Conservation (phyloP, 2,888 invertebrate genomes). For the Eledone cirrhosa region DNA sequence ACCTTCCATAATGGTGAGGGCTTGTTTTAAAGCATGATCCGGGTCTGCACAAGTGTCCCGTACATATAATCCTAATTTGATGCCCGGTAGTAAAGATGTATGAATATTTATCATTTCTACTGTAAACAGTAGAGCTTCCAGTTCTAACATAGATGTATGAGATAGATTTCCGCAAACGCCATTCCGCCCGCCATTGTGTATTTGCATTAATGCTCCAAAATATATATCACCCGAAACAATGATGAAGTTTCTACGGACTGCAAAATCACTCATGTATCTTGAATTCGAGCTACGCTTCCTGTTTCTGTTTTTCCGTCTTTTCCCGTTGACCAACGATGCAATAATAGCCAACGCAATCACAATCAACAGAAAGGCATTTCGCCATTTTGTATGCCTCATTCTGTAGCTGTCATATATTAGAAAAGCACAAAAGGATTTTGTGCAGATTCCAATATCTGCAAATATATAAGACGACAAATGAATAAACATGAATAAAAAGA, state of each 20-base stretch:
- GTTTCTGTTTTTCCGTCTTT: conserved; percentile 3
- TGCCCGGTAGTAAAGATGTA: not conserved
- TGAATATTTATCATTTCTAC: conserved; percentile 17
- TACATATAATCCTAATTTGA: conserved; percentile 12
- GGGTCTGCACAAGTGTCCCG: conserved; percentile 21
- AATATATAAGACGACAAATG: too few relatives aligned
- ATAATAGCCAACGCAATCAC: not conserved
- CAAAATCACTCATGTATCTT: not conserved
- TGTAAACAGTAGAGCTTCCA: conserved; percentile 14
- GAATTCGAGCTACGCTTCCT: not conserved
- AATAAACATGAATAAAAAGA: too few relatives aligned
- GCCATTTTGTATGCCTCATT: conserved; percentile 17
- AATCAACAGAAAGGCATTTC: not conserved
- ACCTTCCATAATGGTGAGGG: conserved; percentile 24
- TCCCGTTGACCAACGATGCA: not conserved
- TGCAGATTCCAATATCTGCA: too few relatives aligned
- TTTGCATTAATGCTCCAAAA: not conserved
- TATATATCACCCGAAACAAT: conserved; percentile 9
- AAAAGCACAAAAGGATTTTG: too few relatives aligned
- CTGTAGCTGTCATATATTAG: not conserved
- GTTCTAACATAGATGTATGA: not conserved
- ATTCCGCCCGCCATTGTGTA: not conserved
- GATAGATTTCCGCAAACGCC: conserved; percentile 10
- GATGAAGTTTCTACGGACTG: not conserved
- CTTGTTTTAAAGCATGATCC: conserved; percentile 22